Conservation (phyloP, 2,797 vertebrate genomes). For the Todus mexicanus region DNA sequence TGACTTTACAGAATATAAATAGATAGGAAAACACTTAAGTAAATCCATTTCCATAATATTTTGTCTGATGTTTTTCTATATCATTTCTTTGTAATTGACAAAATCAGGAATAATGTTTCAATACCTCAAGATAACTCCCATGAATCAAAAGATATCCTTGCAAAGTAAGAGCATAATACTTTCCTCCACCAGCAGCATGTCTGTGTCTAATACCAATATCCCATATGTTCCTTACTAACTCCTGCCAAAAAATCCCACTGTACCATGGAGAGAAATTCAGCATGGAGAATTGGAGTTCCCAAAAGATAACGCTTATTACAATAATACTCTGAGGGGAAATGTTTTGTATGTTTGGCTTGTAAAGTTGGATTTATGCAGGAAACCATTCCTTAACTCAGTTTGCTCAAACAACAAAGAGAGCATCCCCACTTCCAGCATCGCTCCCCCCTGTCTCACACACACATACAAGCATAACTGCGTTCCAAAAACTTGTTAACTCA, state of each 20-base stretch:
- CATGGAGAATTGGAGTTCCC: neutral
- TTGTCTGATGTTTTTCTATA: neutral
- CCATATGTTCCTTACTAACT: neutral
- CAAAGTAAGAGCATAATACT: neutral
- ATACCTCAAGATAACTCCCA: neutral
- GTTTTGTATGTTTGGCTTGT: neutral
- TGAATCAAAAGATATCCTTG: neutral
- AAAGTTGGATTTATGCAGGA: neutral
- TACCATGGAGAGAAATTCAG: neutral
- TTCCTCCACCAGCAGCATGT: neutral
- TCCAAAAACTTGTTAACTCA: slow-evolving; percentile 10
- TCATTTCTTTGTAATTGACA: neutral
- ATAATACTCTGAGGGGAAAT: neutral
- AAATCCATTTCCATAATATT: neutral
- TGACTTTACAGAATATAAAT: neutral
- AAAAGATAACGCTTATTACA: neutral
- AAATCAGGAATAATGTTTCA: neutral
- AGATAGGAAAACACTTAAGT: neutral
- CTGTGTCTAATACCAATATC: neutral
- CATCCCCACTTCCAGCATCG: neutral
- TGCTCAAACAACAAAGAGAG: neutral
- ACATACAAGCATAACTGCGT: neutral
- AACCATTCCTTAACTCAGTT: neutral
- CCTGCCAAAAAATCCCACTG: slow-evolving; percentile 33
- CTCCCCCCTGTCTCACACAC: neutral